Conservation (phyloP, 2,888 invertebrate genomes). For the Perizoma affinitatum region DNA sequence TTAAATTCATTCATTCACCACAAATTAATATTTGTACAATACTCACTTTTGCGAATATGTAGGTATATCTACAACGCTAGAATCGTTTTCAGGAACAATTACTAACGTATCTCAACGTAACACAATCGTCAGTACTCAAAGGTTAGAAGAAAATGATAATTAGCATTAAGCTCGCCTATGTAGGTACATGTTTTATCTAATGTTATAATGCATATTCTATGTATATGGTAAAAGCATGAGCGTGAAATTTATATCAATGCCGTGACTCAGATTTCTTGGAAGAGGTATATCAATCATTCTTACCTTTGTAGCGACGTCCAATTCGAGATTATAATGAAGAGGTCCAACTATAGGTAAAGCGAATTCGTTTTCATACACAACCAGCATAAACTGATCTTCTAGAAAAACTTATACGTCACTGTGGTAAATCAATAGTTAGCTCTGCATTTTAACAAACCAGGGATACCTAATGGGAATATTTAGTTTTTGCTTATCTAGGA, state of each 20-base stretch:
- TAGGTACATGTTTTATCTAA: not conserved
- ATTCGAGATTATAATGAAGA: conserved; percentile 25
- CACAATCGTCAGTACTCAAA: too few species aligned
- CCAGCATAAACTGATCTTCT: conserved; percentile 13
- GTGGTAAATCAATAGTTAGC: conserved; percentile 19
- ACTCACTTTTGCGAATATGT: too few species aligned
- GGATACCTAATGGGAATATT: too few species aligned
- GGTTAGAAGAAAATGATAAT: too few species aligned
- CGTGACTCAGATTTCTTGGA: conserved; percentile 24
- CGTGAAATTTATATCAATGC: conserved; percentile 24
- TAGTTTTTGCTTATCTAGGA: too few species aligned
- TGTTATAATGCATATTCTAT: not conserved
- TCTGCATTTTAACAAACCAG: too few species aligned
- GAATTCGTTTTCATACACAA: conserved; percentile 6
- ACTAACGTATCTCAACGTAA: too few species aligned
- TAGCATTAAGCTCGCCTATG: too few species aligned
- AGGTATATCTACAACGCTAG: too few species aligned
- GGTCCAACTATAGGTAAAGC: conserved; percentile 9
- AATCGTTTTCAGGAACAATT: too few species aligned
- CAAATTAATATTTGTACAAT: too few species aligned
- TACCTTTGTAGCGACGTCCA: conserved; percentile 21
- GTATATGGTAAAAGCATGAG: not conserved
- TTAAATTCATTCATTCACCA: too few species aligned
- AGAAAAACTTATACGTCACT: conserved; percentile 24
- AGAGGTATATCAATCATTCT: not conserved